phyloP scores from a whole-genome alignment of 2,113 vertebrate genomes.

The Lepisosteus oculatus region DNA sequence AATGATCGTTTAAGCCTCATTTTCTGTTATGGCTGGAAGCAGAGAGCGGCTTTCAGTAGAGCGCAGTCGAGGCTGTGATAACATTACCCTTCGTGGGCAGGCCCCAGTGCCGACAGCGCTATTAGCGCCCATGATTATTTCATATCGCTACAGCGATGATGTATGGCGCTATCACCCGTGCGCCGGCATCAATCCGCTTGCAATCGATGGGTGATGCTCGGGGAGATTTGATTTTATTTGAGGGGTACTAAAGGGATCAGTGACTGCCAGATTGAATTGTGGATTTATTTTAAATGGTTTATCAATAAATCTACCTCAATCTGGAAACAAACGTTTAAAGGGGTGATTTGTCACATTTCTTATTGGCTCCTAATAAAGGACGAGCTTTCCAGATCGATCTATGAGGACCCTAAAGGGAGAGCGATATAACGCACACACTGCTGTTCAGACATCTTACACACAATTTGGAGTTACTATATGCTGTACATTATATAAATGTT shows the following conservation, averaged over 20 bases:
- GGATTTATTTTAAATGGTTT: neutral
- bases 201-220: neutral
- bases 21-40: neutral
- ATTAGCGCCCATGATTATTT: neutral
- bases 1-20: neutral
- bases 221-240: neutral
- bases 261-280: neutral
- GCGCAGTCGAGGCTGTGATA: neutral
- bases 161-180: neutral
- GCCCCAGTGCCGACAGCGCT: neutral
- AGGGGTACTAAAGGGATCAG: neutral
- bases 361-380: slow-evolving; percentile 8
- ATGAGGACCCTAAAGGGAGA: neutral
- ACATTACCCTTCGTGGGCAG: neutral
- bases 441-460: too few species aligned
- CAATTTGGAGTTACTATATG: too few species aligned
- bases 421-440: neutral
- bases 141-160: neutral
- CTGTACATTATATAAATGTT: too few species aligned
- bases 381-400: neutral
- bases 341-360: neutral
- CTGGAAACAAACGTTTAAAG: neutral
- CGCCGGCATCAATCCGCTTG: neutral
- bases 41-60: neutral
- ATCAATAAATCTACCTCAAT: slow-evolving; percentile 3